Base-by-base conservation (phyloP, 2,113 vertebrate species). In the Gracilinanus agilis region DNA sequence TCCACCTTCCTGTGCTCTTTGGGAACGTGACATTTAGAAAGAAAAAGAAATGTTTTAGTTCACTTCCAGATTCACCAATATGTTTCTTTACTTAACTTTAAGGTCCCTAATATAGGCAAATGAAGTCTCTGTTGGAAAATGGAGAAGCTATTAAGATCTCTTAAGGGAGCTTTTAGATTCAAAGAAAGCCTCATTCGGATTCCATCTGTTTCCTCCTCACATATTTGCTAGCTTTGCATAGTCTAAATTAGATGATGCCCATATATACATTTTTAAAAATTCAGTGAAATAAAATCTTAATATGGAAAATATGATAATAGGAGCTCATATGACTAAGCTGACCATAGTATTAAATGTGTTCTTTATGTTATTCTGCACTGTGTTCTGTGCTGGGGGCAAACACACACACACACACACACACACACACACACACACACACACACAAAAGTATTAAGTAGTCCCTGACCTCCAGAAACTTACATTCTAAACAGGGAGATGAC, bases 181-280 rank as follows among this genome's bases (percentile, higher is more conserved):
- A 55, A 93, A 88, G 44, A 44, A 83, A 89, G 12, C 24, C 49
- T 93, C 89, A 92, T 24, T 92, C 53, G 53, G 54, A 44, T 61
- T 88, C 25, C 11, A 55, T 90, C 10, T 90, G 67, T 83, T 97
- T 94, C 24, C 11, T 44, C 90, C 34, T 54, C 25, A 53, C n/a
- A 90, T 53, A 13, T 25, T 92, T 95, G 0, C 61, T 90, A 56
- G 40, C 93, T 91, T 96, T 91, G 67, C 93, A 91, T 16, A 54
- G 24, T 89, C 91, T 91, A 53, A 90, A n/a, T 83, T 56, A 90
- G 40, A 61, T 88, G 40, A 25, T 83, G 19, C 83, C 92, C 83
- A 91, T 9, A 6, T 89, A 27, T 54, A 90, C 13, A 34, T 19
- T 19, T 75, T n/a, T 91, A 61, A 92, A 92, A 91, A 34, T 90